phyloP scores from a whole-genome alignment of 1,140 invertebrate species.

The Uloborus diversus region DNA sequence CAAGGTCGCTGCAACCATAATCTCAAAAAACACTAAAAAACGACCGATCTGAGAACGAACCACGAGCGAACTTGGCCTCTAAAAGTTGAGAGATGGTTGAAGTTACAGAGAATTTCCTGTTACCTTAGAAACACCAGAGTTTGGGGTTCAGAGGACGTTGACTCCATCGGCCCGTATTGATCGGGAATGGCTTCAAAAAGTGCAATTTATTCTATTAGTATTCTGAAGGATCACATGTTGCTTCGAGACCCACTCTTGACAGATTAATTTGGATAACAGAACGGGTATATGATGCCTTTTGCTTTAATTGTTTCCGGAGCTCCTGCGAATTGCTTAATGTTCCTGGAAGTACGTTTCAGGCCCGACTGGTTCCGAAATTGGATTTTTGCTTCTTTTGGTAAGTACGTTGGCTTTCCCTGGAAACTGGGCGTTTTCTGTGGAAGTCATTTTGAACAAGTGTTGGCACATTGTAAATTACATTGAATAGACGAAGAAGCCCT shows the following conservation, averaged over 20 bases:
- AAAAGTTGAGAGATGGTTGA: constrained; percentile 2
- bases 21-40: neutral
- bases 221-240: constrained; percentile 38
- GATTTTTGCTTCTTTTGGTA: neutral
- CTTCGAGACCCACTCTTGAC: constrained; percentile 19
- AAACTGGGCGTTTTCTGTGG: neutral
- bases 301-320: no score
- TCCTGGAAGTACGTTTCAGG: neutral
- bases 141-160: neutral
- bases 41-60: neutral
- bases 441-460: no score
- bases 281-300: no score
- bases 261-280: constrained; percentile 19
- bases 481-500: no score
- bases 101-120: neutral
- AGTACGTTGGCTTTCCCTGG: neutral
- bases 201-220: constrained; percentile 8
- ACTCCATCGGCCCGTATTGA: constrained; percentile 23
- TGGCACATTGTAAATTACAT: no score
- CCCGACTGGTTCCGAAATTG: neutral
- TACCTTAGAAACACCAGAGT: constrained; percentile 46
- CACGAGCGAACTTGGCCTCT: constrained; percentile 39
- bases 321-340: neutral
- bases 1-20: neutral
- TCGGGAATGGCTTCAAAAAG: neutral